These are phyloP conservation scores for Drosophila acutilabella DNA, from an alignment of 2,888 invertebrate genomes.

Conservation along the genomic window DNA sequence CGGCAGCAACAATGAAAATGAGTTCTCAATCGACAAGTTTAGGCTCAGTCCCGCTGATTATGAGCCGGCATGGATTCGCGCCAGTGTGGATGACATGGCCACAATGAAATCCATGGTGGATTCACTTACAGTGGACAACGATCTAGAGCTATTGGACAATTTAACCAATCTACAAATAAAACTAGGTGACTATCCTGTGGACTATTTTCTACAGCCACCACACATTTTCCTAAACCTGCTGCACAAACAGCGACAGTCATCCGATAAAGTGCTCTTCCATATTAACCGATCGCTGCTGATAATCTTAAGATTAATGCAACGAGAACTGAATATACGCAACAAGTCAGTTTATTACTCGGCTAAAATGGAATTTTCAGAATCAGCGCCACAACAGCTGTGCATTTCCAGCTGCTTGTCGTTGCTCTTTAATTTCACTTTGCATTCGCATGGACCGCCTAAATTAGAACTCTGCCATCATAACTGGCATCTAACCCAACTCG, in stretches of 20 bases:
- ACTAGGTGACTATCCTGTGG: conserved; percentile 83
- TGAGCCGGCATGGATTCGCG: conserved; percentile 80
- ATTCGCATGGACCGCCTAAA: conserved; percentile 42
- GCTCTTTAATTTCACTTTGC: conserved; percentile 61
- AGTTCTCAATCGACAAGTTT: conserved; percentile 13
- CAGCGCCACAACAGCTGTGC: conserved; percentile 59
- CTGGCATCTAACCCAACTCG: conserved; percentile 54
- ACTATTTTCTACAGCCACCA: conserved; percentile 83
- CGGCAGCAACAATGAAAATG: background rate
- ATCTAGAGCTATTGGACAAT: conserved; percentile 66
- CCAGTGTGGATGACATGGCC: conserved; percentile 72
- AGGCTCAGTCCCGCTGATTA: conserved; percentile 55
- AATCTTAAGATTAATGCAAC: conserved; percentile 63
- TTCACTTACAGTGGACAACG: conserved; percentile 23
- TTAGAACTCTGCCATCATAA: conserved; percentile 36
- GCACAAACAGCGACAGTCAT: conserved; percentile 55
- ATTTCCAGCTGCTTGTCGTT: conserved; percentile 59
- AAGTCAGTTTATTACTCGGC: conserved; percentile 51
- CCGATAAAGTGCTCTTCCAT: conserved; percentile 43
- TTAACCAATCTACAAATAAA: conserved; percentile 76
- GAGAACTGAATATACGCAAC: conserved; percentile 58
- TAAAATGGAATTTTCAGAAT: conserved; percentile 4
- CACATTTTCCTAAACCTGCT: conserved; percentile 78
- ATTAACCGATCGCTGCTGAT: conserved; percentile 62
- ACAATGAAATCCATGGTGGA: conserved; percentile 77